Percentiles rank a stretch among this genome's conserved stretches.
phyloP scores from a whole-genome alignment of 2,113 vertebrate genomes.

The Zeus faber region DNA sequence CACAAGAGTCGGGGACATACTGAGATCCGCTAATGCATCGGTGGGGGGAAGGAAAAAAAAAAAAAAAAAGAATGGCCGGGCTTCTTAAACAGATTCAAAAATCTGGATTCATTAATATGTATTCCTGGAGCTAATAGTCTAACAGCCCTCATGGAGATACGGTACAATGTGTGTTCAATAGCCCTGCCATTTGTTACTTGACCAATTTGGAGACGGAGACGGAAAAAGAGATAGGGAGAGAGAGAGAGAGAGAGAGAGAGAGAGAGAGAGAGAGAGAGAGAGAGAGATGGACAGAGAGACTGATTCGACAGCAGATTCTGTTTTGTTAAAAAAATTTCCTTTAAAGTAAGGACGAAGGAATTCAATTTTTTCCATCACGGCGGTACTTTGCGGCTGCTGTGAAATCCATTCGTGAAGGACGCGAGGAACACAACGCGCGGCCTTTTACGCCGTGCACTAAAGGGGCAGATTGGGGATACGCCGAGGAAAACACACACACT shows the following conservation, averaged over 20 bases:
- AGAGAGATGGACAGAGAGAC: not conserved
- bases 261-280: not conserved
- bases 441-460: too few relatives aligned
- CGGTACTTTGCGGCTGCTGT: too few relatives aligned
- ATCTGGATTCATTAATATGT: conserved; percentile 68
- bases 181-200: conserved; percentile 71
- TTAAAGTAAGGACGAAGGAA: too few relatives aligned
- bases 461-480: too few relatives aligned
- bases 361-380: too few relatives aligned
- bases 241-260: not conserved
- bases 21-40: conserved; percentile 69
- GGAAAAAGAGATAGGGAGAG: conserved; percentile 1
- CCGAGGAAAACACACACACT: too few relatives aligned
- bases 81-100: conserved; percentile 64
- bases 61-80: conserved; percentile 53
- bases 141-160: conserved; percentile 64
- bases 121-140: conserved; percentile 66
- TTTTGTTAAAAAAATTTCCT: too few relatives aligned
- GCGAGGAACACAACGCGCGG: too few relatives aligned
- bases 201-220: conserved; percentile 57
- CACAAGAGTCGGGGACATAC: conserved; percentile 73
- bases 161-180: conserved; percentile 55
- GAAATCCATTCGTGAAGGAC: too few relatives aligned
- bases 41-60: conserved; percentile 22
- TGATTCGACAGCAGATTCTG: too few relatives aligned